A percentile compares a stretch with the other conserved stretches of the same genome.
phyloP scores from a whole-genome alignment of 2,113 vertebrate genomes.

The Pluvianellus socialis region DNA sequence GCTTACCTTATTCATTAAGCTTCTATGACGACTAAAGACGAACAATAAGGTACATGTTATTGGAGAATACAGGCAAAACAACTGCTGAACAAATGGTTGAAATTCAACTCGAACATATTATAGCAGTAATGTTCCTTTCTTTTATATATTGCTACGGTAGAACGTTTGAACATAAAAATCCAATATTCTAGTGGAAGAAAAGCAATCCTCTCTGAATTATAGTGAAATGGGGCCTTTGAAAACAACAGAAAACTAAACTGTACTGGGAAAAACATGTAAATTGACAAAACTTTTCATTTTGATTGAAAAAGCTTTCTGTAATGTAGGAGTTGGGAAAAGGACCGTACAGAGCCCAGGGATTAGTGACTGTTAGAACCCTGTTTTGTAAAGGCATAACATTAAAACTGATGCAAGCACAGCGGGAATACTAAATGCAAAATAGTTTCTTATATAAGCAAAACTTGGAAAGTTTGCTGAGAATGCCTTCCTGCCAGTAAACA shows the following conservation, averaged over 20 bases:
- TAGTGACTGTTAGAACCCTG: background rate
- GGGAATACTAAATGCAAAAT: background rate
- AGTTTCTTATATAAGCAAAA: background rate
- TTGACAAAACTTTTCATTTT: background rate
- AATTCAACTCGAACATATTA: background rate
- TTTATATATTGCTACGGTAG: background rate
- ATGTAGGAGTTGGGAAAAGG: background rate
- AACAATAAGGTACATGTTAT: background rate
- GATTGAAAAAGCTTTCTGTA: background rate
- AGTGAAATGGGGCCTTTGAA: background rate
- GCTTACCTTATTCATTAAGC: background rate
- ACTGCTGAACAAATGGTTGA: background rate
- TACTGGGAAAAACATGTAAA: background rate
- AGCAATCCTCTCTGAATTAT: background rate
- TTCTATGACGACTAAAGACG: background rate
- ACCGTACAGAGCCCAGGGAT: background rate
- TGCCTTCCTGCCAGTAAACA: background rate
- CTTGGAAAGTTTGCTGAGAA: background rate
- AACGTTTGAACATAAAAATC: constrained; percentile 11
- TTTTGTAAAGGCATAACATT: background rate
- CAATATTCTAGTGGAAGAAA: background rate
- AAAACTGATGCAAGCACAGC: background rate
- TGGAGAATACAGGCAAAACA: background rate
- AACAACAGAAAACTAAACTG: background rate
- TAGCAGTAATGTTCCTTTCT: background rate